These are phyloP conservation scores for Craniophora ligustri DNA, from an alignment of 2,888 invertebrate genomes.

Conservation along the genomic window DNA sequence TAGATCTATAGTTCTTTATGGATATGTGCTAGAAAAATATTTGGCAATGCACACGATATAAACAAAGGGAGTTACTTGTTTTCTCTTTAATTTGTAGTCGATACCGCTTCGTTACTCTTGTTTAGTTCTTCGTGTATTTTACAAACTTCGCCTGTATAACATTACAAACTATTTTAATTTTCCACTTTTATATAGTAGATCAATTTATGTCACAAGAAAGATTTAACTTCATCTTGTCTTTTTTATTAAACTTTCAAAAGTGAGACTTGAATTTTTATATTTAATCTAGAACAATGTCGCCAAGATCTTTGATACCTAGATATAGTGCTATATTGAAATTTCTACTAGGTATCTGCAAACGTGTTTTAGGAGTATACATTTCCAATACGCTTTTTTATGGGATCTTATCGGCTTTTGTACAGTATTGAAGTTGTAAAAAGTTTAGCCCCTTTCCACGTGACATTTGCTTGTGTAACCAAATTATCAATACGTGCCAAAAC, in stretches of 20 bases:
- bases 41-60: too few relatives aligned
- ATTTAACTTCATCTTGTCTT: constrained; percentile 24
- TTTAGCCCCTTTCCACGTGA: constrained; percentile 76
- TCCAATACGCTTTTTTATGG: constrained; percentile 72
- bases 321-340: constrained; percentile 42
- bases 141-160: constrained; percentile 28
- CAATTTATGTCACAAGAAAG: constrained; percentile 25
- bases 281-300: constrained; percentile 16
- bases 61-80: background rate
- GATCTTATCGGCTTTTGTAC: constrained; percentile 80
- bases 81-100: constrained; percentile 16
- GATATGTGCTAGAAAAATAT: too few relatives aligned
- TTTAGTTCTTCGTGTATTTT: constrained; percentile 11
- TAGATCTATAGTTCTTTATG: too few relatives aligned
- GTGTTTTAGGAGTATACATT: constrained; percentile 68
- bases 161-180: constrained; percentile 38
- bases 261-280: constrained; percentile 12
- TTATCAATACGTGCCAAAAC: constrained; percentile 41
- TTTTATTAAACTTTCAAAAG: constrained; percentile 22
- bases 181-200: constrained; percentile 33
- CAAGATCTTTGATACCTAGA: constrained; percentile 22
- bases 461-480: constrained; percentile 71
- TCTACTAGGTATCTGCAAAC: constrained; percentile 47
- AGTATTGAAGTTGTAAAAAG: constrained; percentile 83
- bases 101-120: constrained; percentile 12